A percentile compares a stretch with the other conserved stretches of the same genome.
phyloP scores from a whole-genome alignment of 1,140 invertebrate genomes.

The Atopsyche davidsoni region DNA sequence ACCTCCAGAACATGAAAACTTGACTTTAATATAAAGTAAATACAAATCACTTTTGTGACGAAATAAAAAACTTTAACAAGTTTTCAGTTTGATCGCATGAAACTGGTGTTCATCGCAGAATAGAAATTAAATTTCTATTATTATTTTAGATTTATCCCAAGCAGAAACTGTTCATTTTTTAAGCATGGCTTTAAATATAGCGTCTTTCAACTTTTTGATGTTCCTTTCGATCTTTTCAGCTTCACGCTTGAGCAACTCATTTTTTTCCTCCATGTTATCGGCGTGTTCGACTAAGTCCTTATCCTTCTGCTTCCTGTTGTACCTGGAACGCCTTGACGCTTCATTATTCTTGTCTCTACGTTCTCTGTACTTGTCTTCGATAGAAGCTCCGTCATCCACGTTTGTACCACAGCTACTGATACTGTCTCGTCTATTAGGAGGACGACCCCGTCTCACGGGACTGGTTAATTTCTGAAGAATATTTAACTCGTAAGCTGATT shows the following conservation, averaged over 20 bases:
- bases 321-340: conserved; percentile 63
- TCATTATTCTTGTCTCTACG: conserved; percentile 70
- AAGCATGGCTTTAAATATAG: conserved; percentile 40
- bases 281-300: conserved; percentile 41
- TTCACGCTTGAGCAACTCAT: conserved; percentile 39
- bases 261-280: conserved; percentile 40
- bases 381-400: conserved; percentile 37
- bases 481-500: conserved; percentile 5
- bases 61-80: too few relatives aligned
- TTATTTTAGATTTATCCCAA: background rate
- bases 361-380: conserved; percentile 53
- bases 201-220: conserved; percentile 40
- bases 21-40: too few relatives aligned
- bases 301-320: conserved; percentile 66
- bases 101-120: too few relatives aligned
- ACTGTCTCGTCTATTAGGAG: conserved; percentile 20
- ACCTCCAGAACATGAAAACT: too few relatives aligned
- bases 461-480: conserved; percentile 1
- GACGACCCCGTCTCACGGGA: conserved; percentile 16
- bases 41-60: too few relatives aligned
- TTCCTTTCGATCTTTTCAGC: conserved; percentile 41
- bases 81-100: too few relatives aligned
- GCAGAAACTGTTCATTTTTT: conserved; percentile 32
- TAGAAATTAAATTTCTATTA: background rate
- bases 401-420: conserved; percentile 14